These are phyloP conservation scores for Macrostomum cliftonense DNA, from an alignment of 2,888 invertebrate genomes.

Conservation along the genomic window DNA sequence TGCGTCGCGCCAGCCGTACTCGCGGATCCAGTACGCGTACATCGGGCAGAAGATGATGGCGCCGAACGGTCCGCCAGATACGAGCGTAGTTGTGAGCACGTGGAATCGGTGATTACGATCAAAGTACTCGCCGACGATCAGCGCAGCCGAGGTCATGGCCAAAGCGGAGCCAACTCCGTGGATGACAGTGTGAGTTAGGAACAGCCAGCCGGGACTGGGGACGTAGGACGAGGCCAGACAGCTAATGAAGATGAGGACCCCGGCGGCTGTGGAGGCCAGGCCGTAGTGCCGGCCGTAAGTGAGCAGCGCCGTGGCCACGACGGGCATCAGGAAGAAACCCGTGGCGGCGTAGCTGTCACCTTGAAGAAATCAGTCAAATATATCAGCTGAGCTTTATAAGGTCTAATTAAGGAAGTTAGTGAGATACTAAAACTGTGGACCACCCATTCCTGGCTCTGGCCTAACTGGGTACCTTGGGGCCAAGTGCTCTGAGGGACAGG, in stretches of 20 bases:
- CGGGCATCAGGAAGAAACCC: slow-evolving; percentile 11
- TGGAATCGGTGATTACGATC: slow-evolving; percentile 10
- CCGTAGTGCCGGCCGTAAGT: slow-evolving; percentile 3
- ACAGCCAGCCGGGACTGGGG: slow-evolving; percentile 7
- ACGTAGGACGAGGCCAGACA: slow-evolving; percentile 9
- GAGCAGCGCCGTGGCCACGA: slow-evolving; percentile 7
- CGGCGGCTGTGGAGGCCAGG: slow-evolving; percentile 7
- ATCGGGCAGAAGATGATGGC: slow-evolving; percentile 11
- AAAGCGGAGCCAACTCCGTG: slow-evolving; percentile 11
- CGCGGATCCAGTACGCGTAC: slow-evolving; percentile 2
- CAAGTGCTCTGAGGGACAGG: too few species aligned
- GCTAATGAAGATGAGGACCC: slow-evolving; percentile 9
- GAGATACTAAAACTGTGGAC: too few species aligned
- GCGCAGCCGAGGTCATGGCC: slow-evolving; percentile 9
- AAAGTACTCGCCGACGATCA: slow-evolving; percentile 11
- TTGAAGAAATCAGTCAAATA: too few species aligned
- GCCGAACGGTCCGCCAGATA: slow-evolving; percentile 11
- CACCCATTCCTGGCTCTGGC: too few species aligned
- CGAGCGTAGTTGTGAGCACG: slow-evolving; percentile 9
- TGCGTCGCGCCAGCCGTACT: slow-evolving; percentile 10
- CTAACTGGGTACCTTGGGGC: too few species aligned
- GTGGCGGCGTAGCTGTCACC: slow-evolving; percentile 12
- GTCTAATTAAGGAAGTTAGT: too few species aligned
- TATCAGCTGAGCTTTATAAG: too few species aligned
- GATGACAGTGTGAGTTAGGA: slow-evolving; percentile 10